A percentile compares a stretch with the other conserved stretches of the same genome.
Conservation (phyloP, 2,113 vertebrate species). For the Bos indicus region DNA sequence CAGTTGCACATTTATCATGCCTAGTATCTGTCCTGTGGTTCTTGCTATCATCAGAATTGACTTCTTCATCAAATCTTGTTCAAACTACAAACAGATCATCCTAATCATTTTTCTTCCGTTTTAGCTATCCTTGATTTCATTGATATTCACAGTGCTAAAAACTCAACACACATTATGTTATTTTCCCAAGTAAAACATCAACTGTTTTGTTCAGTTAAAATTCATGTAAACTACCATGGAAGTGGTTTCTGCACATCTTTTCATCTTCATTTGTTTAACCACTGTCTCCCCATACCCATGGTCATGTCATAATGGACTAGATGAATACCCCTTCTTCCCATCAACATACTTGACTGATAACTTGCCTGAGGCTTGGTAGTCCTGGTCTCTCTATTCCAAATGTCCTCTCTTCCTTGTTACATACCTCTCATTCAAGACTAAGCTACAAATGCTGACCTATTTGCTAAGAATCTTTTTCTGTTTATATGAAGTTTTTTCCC, state of each 20-base stretch:
- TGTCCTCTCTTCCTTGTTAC: not conserved
- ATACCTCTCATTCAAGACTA: not conserved
- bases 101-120: not conserved
- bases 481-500: not conserved
- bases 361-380: not conserved
- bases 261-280: not conserved
- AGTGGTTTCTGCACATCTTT: not conserved
- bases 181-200: not conserved
- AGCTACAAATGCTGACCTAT: not conserved
- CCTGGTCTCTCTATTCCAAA: not conserved
- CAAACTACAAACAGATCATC: not conserved
- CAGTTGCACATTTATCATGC: not conserved
- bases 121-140: not conserved
- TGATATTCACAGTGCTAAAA: not conserved
- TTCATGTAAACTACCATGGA: not conserved
- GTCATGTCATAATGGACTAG: not conserved
- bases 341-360: not conserved
- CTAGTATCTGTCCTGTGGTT: not conserved
- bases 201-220: not conserved
- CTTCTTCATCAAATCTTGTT: not conserved
- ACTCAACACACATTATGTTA: not conserved
- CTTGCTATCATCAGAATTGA: not conserved
- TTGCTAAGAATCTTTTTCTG: not conserved
- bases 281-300: not conserved
- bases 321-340: not conserved